Evolutionary conservation across 2,888 invertebrate genomes (phyloP), one percentile per base, ranked within the genome.

Genomic region (Eugnorisma glareosa): DNA sequence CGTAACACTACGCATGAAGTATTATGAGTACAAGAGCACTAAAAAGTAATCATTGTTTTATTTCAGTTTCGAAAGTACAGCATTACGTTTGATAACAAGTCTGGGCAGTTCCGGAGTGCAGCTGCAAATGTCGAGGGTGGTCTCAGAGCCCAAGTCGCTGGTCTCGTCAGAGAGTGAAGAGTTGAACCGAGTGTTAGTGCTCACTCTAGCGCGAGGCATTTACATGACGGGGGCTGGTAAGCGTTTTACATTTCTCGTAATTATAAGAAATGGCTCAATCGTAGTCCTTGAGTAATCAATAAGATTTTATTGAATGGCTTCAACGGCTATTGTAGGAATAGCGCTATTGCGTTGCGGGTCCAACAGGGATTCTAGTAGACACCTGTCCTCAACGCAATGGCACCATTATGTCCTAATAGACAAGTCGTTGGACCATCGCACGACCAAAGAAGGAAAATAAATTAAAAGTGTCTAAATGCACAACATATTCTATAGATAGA

Each of bases 111-210:
- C 98, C 0, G 99, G 99, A 91, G 99, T 99, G 0, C 99, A 99
- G 92, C 98, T 99, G 1, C 99, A 99, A 93, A 97, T 99, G 87
- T 99, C 99, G 0, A 97, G 99, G 61, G 98, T 99, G 90, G 97
- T 99, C n/a, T 98, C 98, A 28, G 99, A 99, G 89, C 98, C 98
- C 0, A 99, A 99, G 95, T 98, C 98, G 0, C 97, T 99, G 0
- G 98, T 99, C 0, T 99, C 99, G 0, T 98, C 98, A 0, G 99
- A 99, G 94, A 99, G 99, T 3, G 99, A 99, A 93, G 99, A 99
- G 93, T 95, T 99, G 21, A 99, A 99, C 94, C 97, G 99, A 76
- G 99, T 99, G 0, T 96, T 99, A n/a, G 99, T 99, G 1, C 97
- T 99, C 35, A 99, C 99, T 0, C 95, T 99, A 63, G 99, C 99